These are phyloP conservation scores for Cephalotes varians DNA, from an alignment of 2,888 invertebrate species.

Conservation along the genomic window DNA sequence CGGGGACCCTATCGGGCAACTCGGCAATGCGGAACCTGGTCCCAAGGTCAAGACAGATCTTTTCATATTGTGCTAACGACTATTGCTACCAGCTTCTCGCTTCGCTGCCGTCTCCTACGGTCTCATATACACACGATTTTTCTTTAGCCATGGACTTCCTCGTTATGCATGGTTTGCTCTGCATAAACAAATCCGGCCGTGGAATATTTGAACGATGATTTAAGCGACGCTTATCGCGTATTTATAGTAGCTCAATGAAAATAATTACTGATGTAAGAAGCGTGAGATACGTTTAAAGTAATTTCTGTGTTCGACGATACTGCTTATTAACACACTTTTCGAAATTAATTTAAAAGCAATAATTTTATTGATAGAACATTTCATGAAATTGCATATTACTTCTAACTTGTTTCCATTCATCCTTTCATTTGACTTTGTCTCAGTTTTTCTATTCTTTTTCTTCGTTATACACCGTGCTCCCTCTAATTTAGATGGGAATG, in stretches of 20 bases:
- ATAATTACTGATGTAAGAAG: not conserved
- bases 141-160: not conserved
- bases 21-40: constrained; percentile 74
- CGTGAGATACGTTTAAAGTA: not conserved
- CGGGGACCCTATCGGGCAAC: constrained; percentile 21
- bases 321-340: not conserved
- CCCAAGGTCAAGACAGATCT: constrained; percentile 62
- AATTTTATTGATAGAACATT: not conserved
- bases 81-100: constrained; percentile 32
- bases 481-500: constrained; percentile 47
- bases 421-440: not conserved
- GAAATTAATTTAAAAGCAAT: not conserved
- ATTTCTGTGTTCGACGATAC: not conserved
- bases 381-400: not conserved
- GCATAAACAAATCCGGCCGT: not conserved
- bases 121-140: not conserved
- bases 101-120: constrained; percentile 30
- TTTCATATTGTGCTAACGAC: not conserved
- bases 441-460: not conserved
- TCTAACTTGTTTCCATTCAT: not conserved
- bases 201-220: constrained; percentile 3
- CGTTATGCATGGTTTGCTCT: constrained; percentile 40
- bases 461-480: constrained; percentile 50
- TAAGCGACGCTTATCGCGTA: not conserved
- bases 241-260: not conserved